Evolutionary conservation across 2,888 invertebrate genomes (phyloP).

Genomic region (Tortricodes alternella): DNA sequence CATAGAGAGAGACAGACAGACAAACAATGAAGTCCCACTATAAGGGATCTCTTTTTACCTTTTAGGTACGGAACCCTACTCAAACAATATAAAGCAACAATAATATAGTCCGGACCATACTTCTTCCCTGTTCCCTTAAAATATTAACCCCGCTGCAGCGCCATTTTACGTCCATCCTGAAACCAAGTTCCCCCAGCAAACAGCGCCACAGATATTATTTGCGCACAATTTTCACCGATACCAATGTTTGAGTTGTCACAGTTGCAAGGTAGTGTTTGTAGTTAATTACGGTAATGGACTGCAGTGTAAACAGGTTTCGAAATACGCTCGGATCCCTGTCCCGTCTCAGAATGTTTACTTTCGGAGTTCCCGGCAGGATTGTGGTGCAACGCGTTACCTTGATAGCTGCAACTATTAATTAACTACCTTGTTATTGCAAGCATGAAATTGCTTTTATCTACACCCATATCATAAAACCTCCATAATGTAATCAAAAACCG

Average conservation of each 20-base stretch:
- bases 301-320: slow-evolving; percentile 48
- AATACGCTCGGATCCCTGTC: slow-evolving; percentile 37
- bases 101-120: too few species aligned
- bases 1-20: too few species aligned
- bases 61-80: too few species aligned
- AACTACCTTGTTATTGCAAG: too few species aligned
- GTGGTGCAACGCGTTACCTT: background rate
- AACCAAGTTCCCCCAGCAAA: slow-evolving; percentile 15
- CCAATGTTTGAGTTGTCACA: slow-evolving; percentile 67
- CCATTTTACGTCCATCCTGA: slow-evolving; percentile 37
- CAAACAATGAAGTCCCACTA: too few species aligned
- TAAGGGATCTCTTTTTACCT: too few species aligned
- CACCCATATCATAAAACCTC: too few species aligned
- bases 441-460: too few species aligned
- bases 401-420: background rate
- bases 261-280: slow-evolving; percentile 64
- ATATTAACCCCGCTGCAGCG: slow-evolving; percentile 15
- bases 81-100: too few species aligned
- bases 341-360: slow-evolving; percentile 44
- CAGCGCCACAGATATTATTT: slow-evolving; percentile 56
- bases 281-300: slow-evolving; percentile 76
- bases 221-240: slow-evolving; percentile 62
- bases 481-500: too few species aligned
- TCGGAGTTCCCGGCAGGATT: slow-evolving; percentile 40
- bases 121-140: too few species aligned